Base-by-base conservation (phyloP, 2,797 vertebrate genomes). In the Threskiornis aethiopicus region DNA sequence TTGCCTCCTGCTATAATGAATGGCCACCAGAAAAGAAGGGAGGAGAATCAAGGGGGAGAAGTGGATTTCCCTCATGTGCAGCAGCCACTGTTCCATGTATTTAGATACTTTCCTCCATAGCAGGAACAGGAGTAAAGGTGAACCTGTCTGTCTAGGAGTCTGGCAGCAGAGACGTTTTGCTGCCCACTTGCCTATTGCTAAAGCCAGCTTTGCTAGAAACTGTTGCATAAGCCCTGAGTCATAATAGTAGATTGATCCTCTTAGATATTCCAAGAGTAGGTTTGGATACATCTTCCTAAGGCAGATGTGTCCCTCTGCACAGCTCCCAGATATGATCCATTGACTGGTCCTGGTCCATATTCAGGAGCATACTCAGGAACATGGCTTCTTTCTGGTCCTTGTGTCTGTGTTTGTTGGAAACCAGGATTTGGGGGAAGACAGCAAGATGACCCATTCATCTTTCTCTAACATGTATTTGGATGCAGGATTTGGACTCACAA, bases 271-370 rank as follows among this genome's bases (percentile, higher is more conserved):
- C 46, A 59, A 2, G 4, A 62, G 12, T 22, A 62, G 17, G n/a
- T 79, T 84, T 78, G 58, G 26, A 58, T 65, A 11, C 3, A 5
- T 44, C 19, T 61, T 87, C 47, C 35, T 49, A 39, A 49, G 17
- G 35, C 4, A 52, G 17, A 13, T 1, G 0, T 12, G 37, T 9
- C 46, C 4, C 31, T 57, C 57, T 80, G 25, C 41, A 31, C 31
- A 64, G 14, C 13, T 70, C 8, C 28, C n/a, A 49, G 9, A 2
- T 37, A 16, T 19, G 25, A 44, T 26, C 25, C 39, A 41, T 8
- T 87, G 37, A 4, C 10, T 54, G 10, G 9, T 33, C 49, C 41
- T 69, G 18, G 4, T 41, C 15, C 11, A 4, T 57, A 28, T 15
- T 41, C 55, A 59, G 26, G 16, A 47, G 24, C 31, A 55, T 16